Evolutionary conservation across 2,888 invertebrate species (phyloP).

Genomic region (Platerodrilus igneus): DNA sequence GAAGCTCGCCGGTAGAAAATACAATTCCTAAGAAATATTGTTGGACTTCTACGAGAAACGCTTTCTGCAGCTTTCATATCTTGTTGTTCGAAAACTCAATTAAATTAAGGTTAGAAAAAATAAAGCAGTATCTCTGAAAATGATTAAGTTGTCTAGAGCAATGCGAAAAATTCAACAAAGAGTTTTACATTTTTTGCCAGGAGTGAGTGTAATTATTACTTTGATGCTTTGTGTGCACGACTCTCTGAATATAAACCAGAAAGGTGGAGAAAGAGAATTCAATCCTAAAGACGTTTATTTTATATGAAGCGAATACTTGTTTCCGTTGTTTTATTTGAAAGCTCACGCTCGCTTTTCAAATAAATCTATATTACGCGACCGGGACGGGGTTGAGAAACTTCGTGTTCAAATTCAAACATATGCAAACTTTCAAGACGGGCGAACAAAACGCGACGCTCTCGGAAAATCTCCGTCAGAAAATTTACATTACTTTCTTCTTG

Average conservation of each 20-base stretch:
- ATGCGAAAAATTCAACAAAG: conserved; percentile 8
- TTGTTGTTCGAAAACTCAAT: conserved; percentile 1
- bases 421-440: conserved; percentile 20
- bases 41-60: too few relatives aligned
- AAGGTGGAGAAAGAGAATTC: conserved; percentile 18
- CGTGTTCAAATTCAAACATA: conserved; percentile 17
- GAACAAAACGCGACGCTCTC: conserved; percentile 14
- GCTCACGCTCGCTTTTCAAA: conserved; percentile 20
- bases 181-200: conserved; percentile 16
- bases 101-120: conserved; percentile 8
- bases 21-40: conserved; percentile 1
- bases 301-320: conserved; percentile 21
- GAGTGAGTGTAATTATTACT: conserved; percentile 19
- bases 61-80: conserved; percentile 6
- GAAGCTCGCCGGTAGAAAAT: background rate
- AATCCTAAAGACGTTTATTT: conserved; percentile 20
- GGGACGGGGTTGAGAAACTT: conserved; percentile 15
- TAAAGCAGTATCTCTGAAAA: conserved; percentile 13
- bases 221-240: conserved; percentile 21
- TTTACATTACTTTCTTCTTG: conserved; percentile 18
- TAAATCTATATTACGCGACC: conserved; percentile 18
- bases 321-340: conserved; percentile 21
- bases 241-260: conserved; percentile 18
- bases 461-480: conserved; percentile 12
- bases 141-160: conserved; percentile 16